Conservation (phyloP, 2,888 invertebrate genomes). For the Isoperla grammatica region DNA sequence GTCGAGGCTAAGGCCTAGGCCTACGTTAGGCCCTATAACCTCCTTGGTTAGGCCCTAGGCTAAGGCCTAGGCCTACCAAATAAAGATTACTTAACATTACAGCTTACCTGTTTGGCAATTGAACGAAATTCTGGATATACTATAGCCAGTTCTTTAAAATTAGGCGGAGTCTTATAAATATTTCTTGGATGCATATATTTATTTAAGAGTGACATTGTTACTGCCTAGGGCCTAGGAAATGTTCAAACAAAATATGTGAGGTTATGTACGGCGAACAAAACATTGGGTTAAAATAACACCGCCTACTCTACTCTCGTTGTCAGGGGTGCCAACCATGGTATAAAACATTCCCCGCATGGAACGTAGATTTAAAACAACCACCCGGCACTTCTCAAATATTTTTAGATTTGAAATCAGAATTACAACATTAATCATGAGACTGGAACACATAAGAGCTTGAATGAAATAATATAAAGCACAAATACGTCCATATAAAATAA, state of each 20-base stretch:
- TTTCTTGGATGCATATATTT: conserved; percentile 90
- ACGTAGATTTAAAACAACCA: not conserved
- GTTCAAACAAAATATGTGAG: not conserved
- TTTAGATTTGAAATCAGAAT: too few relatives aligned
- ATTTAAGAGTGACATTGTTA: conserved; percentile 57
- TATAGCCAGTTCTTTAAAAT: conserved; percentile 74
- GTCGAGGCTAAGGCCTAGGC: not conserved
- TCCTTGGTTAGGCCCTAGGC: not conserved
- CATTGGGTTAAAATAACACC: not conserved
- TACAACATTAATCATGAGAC: too few relatives aligned
- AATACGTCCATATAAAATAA: too few relatives aligned
- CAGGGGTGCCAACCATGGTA: not conserved
- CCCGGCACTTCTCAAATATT: too few relatives aligned
- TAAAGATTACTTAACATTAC: conserved; percentile 29
- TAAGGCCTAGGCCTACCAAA: not conserved
- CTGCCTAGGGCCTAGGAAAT: not conserved
- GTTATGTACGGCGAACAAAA: not conserved
- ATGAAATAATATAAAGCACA: too few relatives aligned
- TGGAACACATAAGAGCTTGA: too few relatives aligned
- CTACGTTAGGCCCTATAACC: not conserved
- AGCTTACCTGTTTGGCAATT: conserved; percentile 61
- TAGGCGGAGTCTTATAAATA: conserved; percentile 74
- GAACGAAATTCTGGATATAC: conserved; percentile 71
- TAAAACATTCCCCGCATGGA: too few relatives aligned
- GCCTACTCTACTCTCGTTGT: not conserved